These are phyloP conservation scores for Erythrocebus patas DNA, from an alignment of 2,113 vertebrate genomes.

Conservation along the genomic window DNA sequence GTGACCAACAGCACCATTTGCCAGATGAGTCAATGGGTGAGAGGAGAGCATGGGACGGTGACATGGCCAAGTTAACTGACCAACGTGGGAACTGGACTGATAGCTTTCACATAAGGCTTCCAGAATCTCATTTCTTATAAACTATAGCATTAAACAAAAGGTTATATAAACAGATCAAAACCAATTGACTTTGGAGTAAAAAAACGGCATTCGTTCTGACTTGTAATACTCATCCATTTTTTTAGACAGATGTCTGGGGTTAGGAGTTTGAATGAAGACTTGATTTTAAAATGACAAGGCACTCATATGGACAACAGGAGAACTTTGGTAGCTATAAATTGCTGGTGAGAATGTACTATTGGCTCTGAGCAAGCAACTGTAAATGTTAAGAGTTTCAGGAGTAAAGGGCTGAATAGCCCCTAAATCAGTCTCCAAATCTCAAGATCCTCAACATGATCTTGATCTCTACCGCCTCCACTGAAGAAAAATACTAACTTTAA, in stretches of 20 bases:
- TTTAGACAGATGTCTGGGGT: constrained; percentile 48
- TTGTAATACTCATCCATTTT: constrained; percentile 47
- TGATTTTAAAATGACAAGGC: constrained; percentile 26
- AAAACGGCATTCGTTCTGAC: constrained; percentile 8
- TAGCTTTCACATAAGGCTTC: constrained; percentile 37
- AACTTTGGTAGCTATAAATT: constrained; percentile 7
- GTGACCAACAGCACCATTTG: constrained; percentile 18
- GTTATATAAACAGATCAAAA: constrained; percentile 45
- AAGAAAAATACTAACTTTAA: constrained; percentile 55
- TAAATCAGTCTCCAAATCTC: constrained; percentile 56
- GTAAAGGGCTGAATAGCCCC: constrained; percentile 40
- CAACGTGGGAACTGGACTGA: constrained; percentile 25
- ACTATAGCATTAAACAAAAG: constrained; percentile 54
- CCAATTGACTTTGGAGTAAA: not conserved
- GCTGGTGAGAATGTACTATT: not conserved
- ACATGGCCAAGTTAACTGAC: constrained; percentile 43
- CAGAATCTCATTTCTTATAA: constrained; percentile 41
- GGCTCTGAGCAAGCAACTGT: constrained; percentile 32
- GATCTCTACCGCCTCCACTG: not conserved
- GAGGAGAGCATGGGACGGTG: not conserved
- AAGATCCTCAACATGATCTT: constrained; percentile 22
- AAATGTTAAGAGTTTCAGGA: constrained; percentile 53
- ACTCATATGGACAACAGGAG: not conserved
- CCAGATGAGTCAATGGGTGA: constrained; percentile 34
- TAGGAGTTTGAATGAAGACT: constrained; percentile 18